A percentile compares a stretch with the other conserved stretches of the same genome.
Evolutionary conservation across 2,888 invertebrate species (phyloP).

Genomic region (Chesias legatella): DNA sequence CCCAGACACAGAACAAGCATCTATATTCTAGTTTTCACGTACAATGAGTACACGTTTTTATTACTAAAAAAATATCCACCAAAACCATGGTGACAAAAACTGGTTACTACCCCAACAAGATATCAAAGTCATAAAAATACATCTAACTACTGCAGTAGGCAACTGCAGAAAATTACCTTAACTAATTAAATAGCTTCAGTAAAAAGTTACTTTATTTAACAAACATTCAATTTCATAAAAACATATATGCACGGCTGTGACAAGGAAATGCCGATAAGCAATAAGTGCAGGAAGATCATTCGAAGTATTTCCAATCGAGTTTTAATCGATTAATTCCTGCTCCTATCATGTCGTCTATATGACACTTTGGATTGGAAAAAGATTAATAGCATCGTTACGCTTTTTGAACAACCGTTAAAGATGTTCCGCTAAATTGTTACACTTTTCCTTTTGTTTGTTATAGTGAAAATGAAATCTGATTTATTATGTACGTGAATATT

Average conservation of each 20-base stretch:
- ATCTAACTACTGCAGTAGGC: no score
- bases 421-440: constrained; percentile 33
- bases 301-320: constrained; percentile 16
- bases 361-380: constrained; percentile 32
- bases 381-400: constrained; percentile 43
- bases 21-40: no score
- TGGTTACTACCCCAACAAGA: no score
- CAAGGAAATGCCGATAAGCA: constrained; percentile 3
- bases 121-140: no score
- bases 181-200: no score
- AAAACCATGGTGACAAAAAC: no score
- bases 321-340: constrained; percentile 20
- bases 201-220: no score
- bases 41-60: no score
- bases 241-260: constrained; percentile 1
- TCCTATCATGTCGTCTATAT: constrained; percentile 19
- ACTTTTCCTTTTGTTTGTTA: constrained; percentile 38
- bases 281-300: constrained; percentile 7
- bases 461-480: constrained; percentile 32
- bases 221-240: background rate
- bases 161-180: no score
- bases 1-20: no score
- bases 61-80: no score
- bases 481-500: background rate
- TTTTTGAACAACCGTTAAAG: constrained; percentile 39